phyloP scores from a whole-genome alignment of 2,797 vertebrate species.

The Hydrophis major region DNA sequence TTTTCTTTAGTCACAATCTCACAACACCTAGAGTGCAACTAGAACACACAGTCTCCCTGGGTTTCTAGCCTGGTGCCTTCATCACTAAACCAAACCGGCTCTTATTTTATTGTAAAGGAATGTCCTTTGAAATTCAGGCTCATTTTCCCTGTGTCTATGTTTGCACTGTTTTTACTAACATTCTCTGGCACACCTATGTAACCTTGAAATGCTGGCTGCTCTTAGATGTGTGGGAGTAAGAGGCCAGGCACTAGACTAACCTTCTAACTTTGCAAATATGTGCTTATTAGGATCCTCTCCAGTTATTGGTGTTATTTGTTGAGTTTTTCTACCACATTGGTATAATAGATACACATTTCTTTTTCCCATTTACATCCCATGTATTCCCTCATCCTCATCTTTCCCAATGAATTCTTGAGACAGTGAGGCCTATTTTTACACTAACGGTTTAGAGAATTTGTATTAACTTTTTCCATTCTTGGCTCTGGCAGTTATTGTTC shows the following conservation, averaged over 20 bases:
- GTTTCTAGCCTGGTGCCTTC: background rate
- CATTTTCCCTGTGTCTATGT: background rate
- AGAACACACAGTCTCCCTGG: background rate
- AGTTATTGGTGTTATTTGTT: background rate
- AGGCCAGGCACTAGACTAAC: background rate
- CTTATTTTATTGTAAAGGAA: background rate
- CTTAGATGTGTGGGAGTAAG: background rate
- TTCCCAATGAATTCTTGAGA: background rate
- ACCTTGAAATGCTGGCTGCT: background rate
- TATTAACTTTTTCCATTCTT: constrained; percentile 13
- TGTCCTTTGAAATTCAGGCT: background rate
- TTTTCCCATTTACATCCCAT: background rate
- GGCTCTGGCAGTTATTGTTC: constrained; percentile 20
- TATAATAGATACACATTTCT: background rate
- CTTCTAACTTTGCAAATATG: background rate
- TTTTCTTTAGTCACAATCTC: too few species aligned
- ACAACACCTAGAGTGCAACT: background rate
- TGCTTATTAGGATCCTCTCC: background rate
- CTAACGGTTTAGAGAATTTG: constrained; percentile 17
- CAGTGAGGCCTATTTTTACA: background rate
- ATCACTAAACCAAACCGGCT: background rate
- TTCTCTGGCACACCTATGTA: background rate
- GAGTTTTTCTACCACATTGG: background rate
- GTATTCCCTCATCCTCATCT: background rate
- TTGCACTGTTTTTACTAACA: background rate